Base-by-base conservation (phyloP, 1,140 invertebrate species). In the Pseudomyrmex concolor region DNA sequence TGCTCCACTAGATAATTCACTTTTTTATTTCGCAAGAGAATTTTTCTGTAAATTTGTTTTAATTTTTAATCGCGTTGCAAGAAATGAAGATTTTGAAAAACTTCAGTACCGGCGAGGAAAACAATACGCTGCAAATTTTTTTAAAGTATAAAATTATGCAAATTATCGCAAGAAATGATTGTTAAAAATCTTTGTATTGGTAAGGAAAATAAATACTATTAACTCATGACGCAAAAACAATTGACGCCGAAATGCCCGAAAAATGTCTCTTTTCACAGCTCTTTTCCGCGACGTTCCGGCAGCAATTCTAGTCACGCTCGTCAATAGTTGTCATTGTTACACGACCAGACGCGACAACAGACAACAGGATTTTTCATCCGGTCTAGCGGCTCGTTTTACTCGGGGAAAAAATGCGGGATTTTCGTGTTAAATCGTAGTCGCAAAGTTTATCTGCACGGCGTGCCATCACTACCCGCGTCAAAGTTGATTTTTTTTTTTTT, bases 291-390 rank as follows among this genome's bases (percentile, higher is more conserved):
- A 67, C 50, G n/a, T 22, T 51, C 13, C 17, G 34, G 34, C 19
- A 78, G 34, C 74, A 68, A 67, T 77, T 45, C 50, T 19, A 45
- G 51, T 68, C 51, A 68, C 19, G 74, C 51, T 78, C 25, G 63
- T 78, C 63, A 68, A 78, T 68, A 68, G 34, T 78, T 78, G 48
- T 68, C 63, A 19, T 54, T 34, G 34, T 34, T 34, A 34, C 34
- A 64, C 17, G 34, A 57, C 68, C 19, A 78, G 51, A 48, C 19
- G 64, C 43, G 43, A 70, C 50, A 66, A 67, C 45, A n/a, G 43
- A 73, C 43, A 60, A 63, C 50, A 78, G 63, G 66, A 57, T 70
- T 70, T 70, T 25, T 45, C 62, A 63, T 22, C 15, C 9, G 10
- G 57, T 63, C 74, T 68, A 48, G 5, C 34, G 50, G 50, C 34